Evolutionary conservation across 2,888 invertebrate genomes (phyloP).

Genomic region (Spisula subtruncata): DNA sequence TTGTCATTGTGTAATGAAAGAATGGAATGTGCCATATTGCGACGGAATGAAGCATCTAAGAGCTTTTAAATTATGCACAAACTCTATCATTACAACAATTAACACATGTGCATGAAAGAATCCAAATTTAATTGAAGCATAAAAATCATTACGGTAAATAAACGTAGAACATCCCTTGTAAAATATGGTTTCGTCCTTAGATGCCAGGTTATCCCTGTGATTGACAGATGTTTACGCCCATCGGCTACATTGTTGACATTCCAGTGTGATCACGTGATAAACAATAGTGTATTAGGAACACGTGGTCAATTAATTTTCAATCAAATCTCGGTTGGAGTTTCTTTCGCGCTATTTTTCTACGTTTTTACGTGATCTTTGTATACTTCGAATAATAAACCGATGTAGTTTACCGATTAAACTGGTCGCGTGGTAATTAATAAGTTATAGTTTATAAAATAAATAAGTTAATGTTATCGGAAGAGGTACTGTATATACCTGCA

Average conservation of each 20-base stretch:
- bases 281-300: conserved; percentile 67
- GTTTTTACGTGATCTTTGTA: neutral
- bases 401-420: neutral
- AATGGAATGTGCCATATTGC: conserved; percentile 63
- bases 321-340: neutral
- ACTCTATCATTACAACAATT: neutral
- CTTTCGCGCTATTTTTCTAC: neutral
- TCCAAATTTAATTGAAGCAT: neutral
- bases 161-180: neutral
- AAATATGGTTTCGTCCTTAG: conserved; percentile 59
- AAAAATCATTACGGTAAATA: conserved; percentile 2
- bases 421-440: neutral
- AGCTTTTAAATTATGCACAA: neutral
- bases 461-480: neutral
- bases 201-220: conserved; percentile 76
- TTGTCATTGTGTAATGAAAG: conserved; percentile 59
- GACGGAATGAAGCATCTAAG: neutral
- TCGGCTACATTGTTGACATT: conserved; percentile 79
- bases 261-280: conserved; percentile 75
- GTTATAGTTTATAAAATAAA: neutral
- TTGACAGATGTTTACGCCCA: conserved; percentile 78
- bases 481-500: neutral
- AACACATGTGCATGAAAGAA: neutral
- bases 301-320: conserved; percentile 65
- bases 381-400: neutral